Evolutionary conservation across 2,888 invertebrate genomes (phyloP).

Genomic region (Drosophila formosana): DNA sequence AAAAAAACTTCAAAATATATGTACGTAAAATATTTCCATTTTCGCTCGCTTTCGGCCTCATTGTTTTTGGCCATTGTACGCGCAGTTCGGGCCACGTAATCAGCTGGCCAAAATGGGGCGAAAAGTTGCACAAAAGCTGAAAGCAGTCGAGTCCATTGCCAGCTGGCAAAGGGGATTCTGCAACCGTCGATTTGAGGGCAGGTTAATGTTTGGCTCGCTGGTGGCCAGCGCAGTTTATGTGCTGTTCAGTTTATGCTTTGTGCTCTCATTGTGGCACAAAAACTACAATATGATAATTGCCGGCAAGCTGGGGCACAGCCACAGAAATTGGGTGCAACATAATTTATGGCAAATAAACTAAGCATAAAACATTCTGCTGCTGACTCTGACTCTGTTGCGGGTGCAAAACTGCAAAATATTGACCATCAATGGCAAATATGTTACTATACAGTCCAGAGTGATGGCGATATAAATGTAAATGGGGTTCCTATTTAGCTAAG

Average conservation of each 20-base stretch:
- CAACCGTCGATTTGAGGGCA: conserved; percentile 32
- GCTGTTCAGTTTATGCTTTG: conserved; percentile 31
- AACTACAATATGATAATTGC: conserved; percentile 67
- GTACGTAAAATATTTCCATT: conserved; percentile 29
- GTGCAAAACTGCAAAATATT: too few species aligned
- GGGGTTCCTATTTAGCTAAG: too few species aligned
- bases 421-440: too few species aligned
- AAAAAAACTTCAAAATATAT: conserved; percentile 24
- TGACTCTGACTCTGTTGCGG: not conserved
- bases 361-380: not conserved
- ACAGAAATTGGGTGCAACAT: conserved; percentile 6
- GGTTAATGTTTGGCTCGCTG: conserved; percentile 16
- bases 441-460: not conserved
- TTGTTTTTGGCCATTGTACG: conserved; percentile 47
- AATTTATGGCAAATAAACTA: conserved; percentile 12
- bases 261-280: conserved; percentile 52
- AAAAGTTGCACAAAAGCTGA: conserved; percentile 72
- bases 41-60: conserved; percentile 24
- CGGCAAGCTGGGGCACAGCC: conserved; percentile 20
- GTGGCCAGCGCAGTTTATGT: conserved; percentile 20
- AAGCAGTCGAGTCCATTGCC: conserved; percentile 16
- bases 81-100: conserved; percentile 22
- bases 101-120: conserved; percentile 37
- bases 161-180: too few species aligned
- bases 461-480: too few species aligned